Conservation (phyloP, 2,113 vertebrate species). For the Seriola quinqueradiata region DNA sequence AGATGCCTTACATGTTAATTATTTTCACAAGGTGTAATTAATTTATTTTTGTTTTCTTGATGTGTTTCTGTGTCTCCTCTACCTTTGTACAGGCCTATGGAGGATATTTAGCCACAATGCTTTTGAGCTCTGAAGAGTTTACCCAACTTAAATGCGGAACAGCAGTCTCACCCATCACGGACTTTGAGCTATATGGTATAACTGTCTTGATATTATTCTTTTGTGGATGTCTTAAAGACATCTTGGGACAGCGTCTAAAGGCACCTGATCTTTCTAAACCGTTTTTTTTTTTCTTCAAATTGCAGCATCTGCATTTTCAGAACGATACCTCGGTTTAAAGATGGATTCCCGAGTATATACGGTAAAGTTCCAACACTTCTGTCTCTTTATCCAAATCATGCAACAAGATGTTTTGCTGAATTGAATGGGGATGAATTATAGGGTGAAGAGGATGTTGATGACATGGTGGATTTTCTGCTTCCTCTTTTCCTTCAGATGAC, state of each 20-base stretch:
- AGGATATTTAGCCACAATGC: conserved; percentile 91
- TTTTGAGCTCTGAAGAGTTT: conserved; percentile 89
- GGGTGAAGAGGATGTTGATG: not conserved
- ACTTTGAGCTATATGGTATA: conserved; percentile 95
- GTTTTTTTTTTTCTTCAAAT: conserved; percentile 13
- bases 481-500: conserved; percentile 85
- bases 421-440: not conserved
- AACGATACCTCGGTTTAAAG: conserved; percentile 93
- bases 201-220: not conserved
- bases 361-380: conserved; percentile 78
- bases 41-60: no score
- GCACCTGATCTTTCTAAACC: not conserved
- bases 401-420: not conserved
- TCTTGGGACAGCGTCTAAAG: not conserved
- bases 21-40: not conserved
- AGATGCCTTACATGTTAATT: not conserved
- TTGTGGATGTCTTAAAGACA: not conserved
- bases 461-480: not conserved
- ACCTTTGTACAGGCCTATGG: conserved; percentile 90
- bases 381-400: not conserved
- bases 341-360: conserved; percentile 90
- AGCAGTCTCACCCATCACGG: conserved; percentile 94
- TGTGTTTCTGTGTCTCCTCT: not conserved
- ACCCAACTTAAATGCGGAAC: conserved; percentile 88
- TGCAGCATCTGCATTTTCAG: conserved; percentile 95